These are phyloP conservation scores for Pelochelys cantorii DNA, from an alignment of 2,797 vertebrate species.

Conservation along the genomic window DNA sequence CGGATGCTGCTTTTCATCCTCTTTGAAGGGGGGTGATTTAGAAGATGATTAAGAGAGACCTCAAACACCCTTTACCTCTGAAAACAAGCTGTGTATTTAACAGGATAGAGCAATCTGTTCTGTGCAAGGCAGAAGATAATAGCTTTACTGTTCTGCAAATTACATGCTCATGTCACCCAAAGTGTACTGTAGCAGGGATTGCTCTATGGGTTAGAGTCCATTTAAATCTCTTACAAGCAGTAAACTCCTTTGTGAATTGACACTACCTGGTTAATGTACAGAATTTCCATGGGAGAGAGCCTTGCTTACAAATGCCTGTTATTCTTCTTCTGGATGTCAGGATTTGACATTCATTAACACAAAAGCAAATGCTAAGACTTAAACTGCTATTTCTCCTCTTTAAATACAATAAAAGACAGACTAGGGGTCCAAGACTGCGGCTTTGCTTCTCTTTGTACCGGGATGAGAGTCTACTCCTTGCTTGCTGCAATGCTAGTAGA, in stretches of 20 bases:
- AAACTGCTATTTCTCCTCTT: not conserved
- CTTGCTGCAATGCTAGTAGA: constrained; percentile 30
- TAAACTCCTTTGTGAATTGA: not conserved
- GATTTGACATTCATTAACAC: not conserved
- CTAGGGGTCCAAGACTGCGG: not conserved
- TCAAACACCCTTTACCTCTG: constrained; percentile 38
- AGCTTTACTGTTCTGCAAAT: constrained; percentile 47
- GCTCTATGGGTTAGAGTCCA: constrained; percentile 8
- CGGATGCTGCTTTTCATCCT: not conserved
- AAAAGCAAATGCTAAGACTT: not conserved
- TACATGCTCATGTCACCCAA: not conserved
- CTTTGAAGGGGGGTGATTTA: constrained; percentile 14
- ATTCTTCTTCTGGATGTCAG: not conserved
- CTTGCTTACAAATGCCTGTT: not conserved
- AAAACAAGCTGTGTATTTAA: constrained; percentile 26
- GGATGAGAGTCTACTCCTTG: constrained; percentile 42
- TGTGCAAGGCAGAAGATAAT: constrained; percentile 42
- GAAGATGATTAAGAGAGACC: constrained; percentile 49
- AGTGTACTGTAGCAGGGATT: constrained; percentile 23
- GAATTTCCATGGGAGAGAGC: not conserved
- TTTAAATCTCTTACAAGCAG: constrained; percentile 32
- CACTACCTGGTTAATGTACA: not conserved
- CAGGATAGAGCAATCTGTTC: constrained; percentile 37
- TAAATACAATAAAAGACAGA: not conserved
- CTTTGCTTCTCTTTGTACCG: not conserved